Evolutionary conservation across 1,140 invertebrate species (phyloP).

Genomic region (Parasteatoda tepidariorum): DNA sequence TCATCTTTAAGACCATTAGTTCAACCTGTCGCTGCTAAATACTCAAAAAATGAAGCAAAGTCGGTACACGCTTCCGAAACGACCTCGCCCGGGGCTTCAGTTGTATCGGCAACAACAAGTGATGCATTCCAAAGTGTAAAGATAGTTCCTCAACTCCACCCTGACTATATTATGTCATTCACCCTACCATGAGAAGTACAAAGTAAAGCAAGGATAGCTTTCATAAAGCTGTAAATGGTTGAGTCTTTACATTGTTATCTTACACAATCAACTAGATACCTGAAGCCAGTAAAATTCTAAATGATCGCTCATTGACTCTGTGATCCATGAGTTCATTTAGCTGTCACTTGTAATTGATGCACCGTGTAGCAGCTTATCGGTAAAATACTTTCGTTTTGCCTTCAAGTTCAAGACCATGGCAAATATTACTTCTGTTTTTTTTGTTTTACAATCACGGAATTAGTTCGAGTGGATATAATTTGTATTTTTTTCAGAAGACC

Average conservation of each 20-base stretch:
- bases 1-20: neutral
- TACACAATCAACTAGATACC: slow-evolving; percentile 1
- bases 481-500: neutral
- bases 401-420: neutral
- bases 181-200: neutral
- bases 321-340: slow-evolving; percentile 16
- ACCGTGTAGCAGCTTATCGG: slow-evolving; percentile 7
- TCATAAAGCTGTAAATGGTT: neutral
- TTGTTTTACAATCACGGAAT: neutral
- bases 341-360: slow-evolving; percentile 46
- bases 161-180: slow-evolving; percentile 50
- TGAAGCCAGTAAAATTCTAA: neutral
- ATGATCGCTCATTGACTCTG: neutral
- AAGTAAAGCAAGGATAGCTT: slow-evolving; percentile 6
- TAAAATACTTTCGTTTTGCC: neutral
- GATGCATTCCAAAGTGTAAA: neutral
- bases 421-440: neutral
- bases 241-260: slow-evolving; percentile 8
- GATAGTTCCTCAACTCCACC: slow-evolving; percentile 24
- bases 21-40: no score
- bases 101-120: slow-evolving; percentile 2
- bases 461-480: neutral
- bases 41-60: no score
- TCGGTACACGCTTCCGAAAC: neutral
- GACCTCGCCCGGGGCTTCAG: slow-evolving; percentile 15